Conservation (phyloP, 2,113 vertebrate genomes). For the Anarrhichthys ocellatus region DNA sequence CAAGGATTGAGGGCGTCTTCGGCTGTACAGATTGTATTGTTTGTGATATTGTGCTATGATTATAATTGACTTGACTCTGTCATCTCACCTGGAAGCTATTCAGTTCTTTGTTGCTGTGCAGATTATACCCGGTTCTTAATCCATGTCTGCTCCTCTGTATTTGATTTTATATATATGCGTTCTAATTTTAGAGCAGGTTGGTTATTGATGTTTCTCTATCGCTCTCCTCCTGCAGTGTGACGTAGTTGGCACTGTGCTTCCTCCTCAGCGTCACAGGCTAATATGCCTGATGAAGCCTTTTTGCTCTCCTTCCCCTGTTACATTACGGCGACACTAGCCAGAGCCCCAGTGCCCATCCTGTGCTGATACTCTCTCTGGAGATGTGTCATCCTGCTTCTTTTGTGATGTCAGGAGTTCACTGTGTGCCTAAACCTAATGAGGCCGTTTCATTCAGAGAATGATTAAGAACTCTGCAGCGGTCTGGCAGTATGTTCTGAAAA, state of each 20-base stretch:
- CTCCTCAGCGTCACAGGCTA: conserved; percentile 24
- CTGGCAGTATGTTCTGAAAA: conserved; percentile 4
- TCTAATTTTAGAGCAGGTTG: neutral
- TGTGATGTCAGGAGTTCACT: conserved; percentile 4
- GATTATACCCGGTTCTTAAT: neutral
- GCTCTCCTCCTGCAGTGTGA: conserved; percentile 38
- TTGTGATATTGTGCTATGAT: neutral
- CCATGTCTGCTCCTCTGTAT: neutral
- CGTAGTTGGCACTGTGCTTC: neutral
- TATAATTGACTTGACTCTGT: neutral
- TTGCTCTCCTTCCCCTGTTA: conserved; percentile 10
- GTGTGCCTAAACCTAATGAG: conserved; percentile 14
- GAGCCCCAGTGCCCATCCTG: neutral
- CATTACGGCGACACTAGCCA: conserved; percentile 25
- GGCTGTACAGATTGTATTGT: neutral
- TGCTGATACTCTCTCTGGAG: conserved; percentile 10
- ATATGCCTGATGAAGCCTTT: conserved; percentile 40
- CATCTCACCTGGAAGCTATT: conserved; percentile 10
- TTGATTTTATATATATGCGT: neutral
- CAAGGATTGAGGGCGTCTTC: neutral
- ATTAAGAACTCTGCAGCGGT: conserved; percentile 16
- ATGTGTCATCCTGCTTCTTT: neutral
- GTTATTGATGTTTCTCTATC: conserved; percentile 3
- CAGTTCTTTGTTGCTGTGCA: neutral
- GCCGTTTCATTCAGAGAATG: conserved; percentile 18